These are phyloP conservation scores for Palythoa heliodiscus DNA, from an alignment of 92 coral and sea anemone species.

Conservation along the genomic window DNA sequence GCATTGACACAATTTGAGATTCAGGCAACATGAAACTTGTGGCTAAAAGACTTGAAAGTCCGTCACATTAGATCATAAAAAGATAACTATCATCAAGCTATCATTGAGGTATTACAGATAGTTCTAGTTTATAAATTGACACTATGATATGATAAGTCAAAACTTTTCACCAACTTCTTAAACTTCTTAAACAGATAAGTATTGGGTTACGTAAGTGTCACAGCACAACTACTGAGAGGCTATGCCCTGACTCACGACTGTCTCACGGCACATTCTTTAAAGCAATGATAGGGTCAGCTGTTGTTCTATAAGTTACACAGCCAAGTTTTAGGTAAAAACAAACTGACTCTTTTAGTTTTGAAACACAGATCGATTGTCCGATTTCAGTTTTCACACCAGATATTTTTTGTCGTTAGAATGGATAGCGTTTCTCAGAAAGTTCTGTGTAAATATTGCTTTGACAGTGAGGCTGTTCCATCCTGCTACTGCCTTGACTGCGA, in stretches of 20 bases:
- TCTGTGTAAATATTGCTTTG: conserved; percentile 32
- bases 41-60: no score
- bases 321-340: neutral
- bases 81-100: no score
- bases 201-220: neutral
- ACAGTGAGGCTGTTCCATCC: neutral
- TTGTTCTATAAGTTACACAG: neutral
- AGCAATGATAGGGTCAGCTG: neutral
- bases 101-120: no score
- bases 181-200: neutral
- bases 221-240: neutral
- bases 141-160: neutral
- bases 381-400: no score
- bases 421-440: conserved; percentile 9
- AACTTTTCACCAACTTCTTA: neutral
- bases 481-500: conserved; percentile 40
- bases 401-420: neutral
- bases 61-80: no score
- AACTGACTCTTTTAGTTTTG: neutral
- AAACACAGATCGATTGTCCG: neutral
- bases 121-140: neutral
- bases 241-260: neutral
- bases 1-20: no score
- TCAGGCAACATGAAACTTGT: no score
- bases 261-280: neutral